Conservation (phyloP, 2,113 vertebrate genomes). For the Nerophis lumbriciformis region DNA sequence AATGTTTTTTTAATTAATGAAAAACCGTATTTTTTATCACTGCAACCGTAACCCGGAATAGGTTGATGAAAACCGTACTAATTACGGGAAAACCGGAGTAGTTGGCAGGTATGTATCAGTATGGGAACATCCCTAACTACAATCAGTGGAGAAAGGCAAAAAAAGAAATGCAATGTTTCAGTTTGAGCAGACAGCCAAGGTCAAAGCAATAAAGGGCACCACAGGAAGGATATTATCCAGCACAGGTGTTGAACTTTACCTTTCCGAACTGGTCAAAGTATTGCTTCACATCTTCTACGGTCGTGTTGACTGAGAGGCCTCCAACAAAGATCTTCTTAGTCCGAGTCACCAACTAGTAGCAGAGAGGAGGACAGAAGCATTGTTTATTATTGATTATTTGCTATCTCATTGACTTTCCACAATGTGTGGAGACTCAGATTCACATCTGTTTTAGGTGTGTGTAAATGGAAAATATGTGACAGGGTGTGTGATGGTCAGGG, state of each 20-base stretch:
- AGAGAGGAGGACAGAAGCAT: slow-evolving; percentile 28
- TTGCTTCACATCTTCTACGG: slow-evolving; percentile 93
- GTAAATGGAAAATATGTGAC: slow-evolving; percentile 2
- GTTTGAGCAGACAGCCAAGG: background rate
- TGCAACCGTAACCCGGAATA: too few species aligned
- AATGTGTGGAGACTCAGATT: slow-evolving; percentile 17
- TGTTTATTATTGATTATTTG: slow-evolving; percentile 26
- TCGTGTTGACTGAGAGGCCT: slow-evolving; percentile 92
- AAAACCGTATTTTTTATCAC: too few species aligned
- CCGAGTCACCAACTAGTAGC: slow-evolving; percentile 89
- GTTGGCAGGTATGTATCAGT: too few species aligned
- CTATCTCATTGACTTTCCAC: slow-evolving; percentile 7
- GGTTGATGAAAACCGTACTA: too few species aligned
- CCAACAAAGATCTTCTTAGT: slow-evolving; percentile 99
- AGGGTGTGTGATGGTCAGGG: slow-evolving; percentile 15
- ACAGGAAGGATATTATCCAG: slow-evolving; percentile 20
- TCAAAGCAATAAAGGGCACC: background rate
- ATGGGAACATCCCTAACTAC: too few species aligned
- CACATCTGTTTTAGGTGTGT: background rate
- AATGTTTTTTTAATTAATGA: too few species aligned
- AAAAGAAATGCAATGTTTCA: background rate
- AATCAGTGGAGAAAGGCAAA: too few species aligned
- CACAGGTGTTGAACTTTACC: slow-evolving; percentile 68
- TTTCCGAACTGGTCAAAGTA: slow-evolving; percentile 97
- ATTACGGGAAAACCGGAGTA: too few species aligned